Base-by-base conservation (phyloP, 2,888 invertebrate genomes). In the Tanytarsus gracilentus region DNA sequence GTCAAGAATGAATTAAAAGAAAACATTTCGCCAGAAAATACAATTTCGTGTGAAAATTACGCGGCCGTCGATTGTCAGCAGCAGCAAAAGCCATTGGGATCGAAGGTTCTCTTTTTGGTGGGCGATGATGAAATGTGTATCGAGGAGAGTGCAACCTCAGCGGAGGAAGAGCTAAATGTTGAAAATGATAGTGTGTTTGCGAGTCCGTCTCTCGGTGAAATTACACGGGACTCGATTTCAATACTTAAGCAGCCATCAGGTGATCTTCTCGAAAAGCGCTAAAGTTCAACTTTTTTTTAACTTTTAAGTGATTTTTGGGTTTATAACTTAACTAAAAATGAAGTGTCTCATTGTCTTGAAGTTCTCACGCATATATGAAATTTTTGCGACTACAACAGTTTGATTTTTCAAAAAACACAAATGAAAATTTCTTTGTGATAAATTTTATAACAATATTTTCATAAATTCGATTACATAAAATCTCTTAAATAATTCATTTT, bases 21-120 rank as follows among this genome's bases (percentile, higher is more conserved):
- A 66, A 81, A 81, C 65, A 80, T 80, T 1, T 81, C 81, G 61
- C 81, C 81, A 0, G 81, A 81, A 64, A 81, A 81, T 60, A 81
- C 81, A 1, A 72, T 73, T 26, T 60, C 50, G 4, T 23, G 25
- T 16, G 56, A 56, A 6, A 56, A 56, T 26, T 29, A 48, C 3
- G n/a, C 55, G 8, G 40, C 23, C 11, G 26, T 56, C n/a, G 55
- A 56, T 11, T 6, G 11, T 9, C 39, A 39, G 9, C 14, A 51
- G n/a, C 44, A 39, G 6, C 53, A 16, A 26, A 16, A 3, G 18
- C 3, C 14, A 36, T 14, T 18, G 6, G 14, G n/a, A n/a, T 16
- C 58, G 14, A 44, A 48, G 30, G 58, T 58, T 11, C 4, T 48
- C 0, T 58, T 58, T 29, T 27, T 58, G 3, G 58, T 58, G 11